A percentile compares a stretch with the other conserved stretches of the same genome.
phyloP scores from a whole-genome alignment of 64 coral and sea anemone species.

The Montipora cactus region DNA sequence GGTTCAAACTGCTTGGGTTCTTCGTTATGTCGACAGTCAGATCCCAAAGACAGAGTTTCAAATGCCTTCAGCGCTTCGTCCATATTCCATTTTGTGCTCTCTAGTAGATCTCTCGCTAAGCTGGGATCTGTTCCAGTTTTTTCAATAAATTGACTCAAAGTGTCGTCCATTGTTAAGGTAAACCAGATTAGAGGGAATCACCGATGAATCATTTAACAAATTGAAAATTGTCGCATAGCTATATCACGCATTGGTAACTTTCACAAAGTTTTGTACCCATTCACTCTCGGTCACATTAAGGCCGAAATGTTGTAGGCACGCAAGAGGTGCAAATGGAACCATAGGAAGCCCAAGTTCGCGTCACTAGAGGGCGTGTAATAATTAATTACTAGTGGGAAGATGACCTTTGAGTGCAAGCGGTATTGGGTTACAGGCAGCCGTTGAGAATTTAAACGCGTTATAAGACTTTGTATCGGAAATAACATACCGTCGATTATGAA shows the following conservation, averaged over 20 bases:
- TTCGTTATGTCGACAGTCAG: not conserved
- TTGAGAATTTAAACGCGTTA: too few species aligned
- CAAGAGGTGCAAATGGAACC: too few species aligned
- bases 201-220: conserved; percentile 38
- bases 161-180: conserved; percentile 70
- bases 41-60: conserved; percentile 73
- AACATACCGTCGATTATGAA: too few species aligned
- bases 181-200: not conserved
- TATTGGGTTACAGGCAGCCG: too few species aligned
- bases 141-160: conserved; percentile 79
- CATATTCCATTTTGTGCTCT: conserved; percentile 76
- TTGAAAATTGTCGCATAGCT: not conserved
- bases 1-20: not conserved
- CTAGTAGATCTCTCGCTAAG: conserved; percentile 81
- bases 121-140: conserved; percentile 79
- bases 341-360: too few species aligned
- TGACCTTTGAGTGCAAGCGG: too few species aligned
- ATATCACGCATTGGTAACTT: not conserved
- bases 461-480: too few species aligned
- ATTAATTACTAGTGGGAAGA: too few species aligned
- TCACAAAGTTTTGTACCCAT: not conserved
- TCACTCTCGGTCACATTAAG: not conserved
- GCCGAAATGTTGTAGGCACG: too few species aligned
- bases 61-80: conserved; percentile 78
- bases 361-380: too few species aligned